Percentiles rank a stretch among this genome's conserved stretches.
Evolutionary conservation across 2,113 vertebrate genomes (phyloP).

Genomic region (Zonotrichia leucophrys): DNA sequence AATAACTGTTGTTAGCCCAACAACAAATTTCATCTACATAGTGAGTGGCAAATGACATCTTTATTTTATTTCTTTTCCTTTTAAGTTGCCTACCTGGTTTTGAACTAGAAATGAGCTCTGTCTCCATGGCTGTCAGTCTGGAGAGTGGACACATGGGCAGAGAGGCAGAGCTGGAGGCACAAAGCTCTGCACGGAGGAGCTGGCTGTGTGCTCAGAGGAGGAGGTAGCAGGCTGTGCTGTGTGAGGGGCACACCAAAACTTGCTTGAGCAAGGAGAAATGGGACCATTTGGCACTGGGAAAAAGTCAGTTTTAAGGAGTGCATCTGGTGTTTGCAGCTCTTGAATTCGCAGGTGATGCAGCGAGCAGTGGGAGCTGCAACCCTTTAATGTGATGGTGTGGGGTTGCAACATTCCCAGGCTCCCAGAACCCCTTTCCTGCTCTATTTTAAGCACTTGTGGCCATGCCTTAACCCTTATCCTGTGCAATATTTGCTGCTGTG

Average conservation of each 20-base stretch:
- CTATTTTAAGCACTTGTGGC: not conserved
- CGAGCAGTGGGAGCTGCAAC: not conserved
- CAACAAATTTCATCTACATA: rapidly evolving
- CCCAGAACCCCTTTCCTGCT: not conserved
- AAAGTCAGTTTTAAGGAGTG: not conserved
- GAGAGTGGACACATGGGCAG: not conserved
- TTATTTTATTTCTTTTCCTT: rapidly evolving
- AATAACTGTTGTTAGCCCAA: not conserved
- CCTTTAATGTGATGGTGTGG: rapidly evolving
- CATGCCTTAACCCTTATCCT: not conserved
- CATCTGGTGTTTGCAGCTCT: rapidly evolving
- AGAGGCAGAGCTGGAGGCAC: constrained; percentile 8
- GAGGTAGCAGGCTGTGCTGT: not conserved
- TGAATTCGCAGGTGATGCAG: not conserved
- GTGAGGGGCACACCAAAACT: not conserved
- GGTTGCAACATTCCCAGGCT: not conserved
- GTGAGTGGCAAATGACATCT: rapidly evolving
- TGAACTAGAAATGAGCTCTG: not conserved
- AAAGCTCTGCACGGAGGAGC: not conserved
- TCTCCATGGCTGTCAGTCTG: not conserved
- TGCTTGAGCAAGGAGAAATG: not conserved
- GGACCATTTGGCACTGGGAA: not conserved
- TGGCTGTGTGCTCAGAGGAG: rapidly evolving
- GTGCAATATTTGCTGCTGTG: not conserved
- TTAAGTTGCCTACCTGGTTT: not conserved